Percentiles rank a stretch among this genome's conserved stretches.
Conservation (phyloP, 2,797 vertebrate genomes). For the Pristis pectinata region DNA sequence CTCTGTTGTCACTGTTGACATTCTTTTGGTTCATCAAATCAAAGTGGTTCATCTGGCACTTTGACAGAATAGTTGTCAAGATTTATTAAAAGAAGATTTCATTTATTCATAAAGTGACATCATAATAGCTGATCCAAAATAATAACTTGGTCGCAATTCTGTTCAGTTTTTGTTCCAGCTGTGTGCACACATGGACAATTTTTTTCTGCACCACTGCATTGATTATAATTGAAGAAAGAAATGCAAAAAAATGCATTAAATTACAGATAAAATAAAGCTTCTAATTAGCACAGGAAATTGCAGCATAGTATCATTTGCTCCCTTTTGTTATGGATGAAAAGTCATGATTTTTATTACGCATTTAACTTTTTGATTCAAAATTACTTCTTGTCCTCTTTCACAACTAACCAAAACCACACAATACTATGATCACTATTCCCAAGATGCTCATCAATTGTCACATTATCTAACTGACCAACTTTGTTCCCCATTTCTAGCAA, state of each 20-base stretch:
- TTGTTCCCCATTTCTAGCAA: too few species aligned
- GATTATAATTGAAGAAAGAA: not conserved
- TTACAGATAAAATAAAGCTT: not conserved
- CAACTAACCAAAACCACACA: too few species aligned
- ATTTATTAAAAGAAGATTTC: not conserved
- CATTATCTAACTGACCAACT: too few species aligned
- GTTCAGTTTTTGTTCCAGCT: not conserved
- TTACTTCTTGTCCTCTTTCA: too few species aligned
- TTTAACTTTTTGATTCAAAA: not conserved
- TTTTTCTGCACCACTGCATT: not conserved
- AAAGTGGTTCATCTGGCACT: not conserved
- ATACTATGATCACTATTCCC: too few species aligned
- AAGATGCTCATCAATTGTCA: too few species aligned
- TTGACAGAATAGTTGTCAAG: not conserved
- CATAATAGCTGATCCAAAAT: not conserved
- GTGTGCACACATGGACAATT: not conserved
- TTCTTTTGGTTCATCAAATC: not conserved
- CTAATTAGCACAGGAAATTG: not conserved
- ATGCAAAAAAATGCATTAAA: not conserved
- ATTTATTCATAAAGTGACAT: not conserved
- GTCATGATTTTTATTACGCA: not conserved
- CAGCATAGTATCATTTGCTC: not conserved
- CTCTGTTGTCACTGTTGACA: not conserved
- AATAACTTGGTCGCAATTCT: not conserved
- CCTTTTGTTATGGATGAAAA: not conserved